phyloP scores from a whole-genome alignment of 2,888 invertebrate species.

The Coenonympha glycerion region DNA sequence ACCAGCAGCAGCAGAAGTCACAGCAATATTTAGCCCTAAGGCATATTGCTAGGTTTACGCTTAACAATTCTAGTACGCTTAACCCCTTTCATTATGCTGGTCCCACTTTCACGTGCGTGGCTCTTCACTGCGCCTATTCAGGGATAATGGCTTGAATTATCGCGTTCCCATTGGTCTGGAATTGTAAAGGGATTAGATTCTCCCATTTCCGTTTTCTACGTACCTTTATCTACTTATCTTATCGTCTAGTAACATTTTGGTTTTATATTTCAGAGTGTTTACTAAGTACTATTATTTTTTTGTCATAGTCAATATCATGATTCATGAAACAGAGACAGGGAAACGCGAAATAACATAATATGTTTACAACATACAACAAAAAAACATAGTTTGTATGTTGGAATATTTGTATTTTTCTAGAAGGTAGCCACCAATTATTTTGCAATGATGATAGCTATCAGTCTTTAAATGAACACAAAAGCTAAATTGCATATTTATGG shows the following conservation, averaged over 20 bases:
- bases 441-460: background rate
- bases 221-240: too few relatives aligned
- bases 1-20: too few relatives aligned
- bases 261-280: too few relatives aligned
- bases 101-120: slow-evolving; percentile 52
- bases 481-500: too few relatives aligned
- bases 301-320: too few relatives aligned
- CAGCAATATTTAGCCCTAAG: background rate
- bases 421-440: background rate
- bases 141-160: slow-evolving; percentile 45
- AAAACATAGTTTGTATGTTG: background rate
- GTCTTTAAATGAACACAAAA: too few relatives aligned
- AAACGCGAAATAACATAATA: too few relatives aligned
- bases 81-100: slow-evolving; percentile 51
- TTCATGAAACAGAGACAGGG: too few relatives aligned
- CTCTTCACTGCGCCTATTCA: slow-evolving; percentile 45
- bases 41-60: background rate
- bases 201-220: too few relatives aligned
- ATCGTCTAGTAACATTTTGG: too few relatives aligned
- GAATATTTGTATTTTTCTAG: background rate
- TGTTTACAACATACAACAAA: too few relatives aligned
- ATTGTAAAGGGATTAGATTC: background rate
- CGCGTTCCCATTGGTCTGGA: slow-evolving; percentile 9
- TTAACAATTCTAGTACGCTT: slow-evolving; percentile 49
- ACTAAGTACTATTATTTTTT: too few relatives aligned